Percentiles rank a stretch among this genome's conserved stretches.
Evolutionary conservation across 2,797 vertebrate species (phyloP).

Genomic region (Enteromius radiatus): DNA sequence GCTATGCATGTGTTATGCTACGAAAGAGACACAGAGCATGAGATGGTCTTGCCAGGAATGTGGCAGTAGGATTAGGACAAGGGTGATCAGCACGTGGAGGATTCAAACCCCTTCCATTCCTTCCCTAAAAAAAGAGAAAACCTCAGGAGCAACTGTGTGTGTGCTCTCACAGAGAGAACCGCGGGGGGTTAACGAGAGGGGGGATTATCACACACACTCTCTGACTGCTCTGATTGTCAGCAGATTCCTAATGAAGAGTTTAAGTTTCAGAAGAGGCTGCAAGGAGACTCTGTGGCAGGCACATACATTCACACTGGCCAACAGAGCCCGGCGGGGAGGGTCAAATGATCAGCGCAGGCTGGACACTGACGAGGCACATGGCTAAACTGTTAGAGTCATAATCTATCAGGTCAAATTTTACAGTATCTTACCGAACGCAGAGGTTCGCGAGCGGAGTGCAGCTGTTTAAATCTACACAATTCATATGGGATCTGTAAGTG

Average conservation of each 20-base stretch:
- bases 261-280: conserved; percentile 62
- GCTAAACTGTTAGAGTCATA: conserved; percentile 36
- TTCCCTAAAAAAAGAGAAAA: conserved; percentile 38
- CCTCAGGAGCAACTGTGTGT: conserved; percentile 7
- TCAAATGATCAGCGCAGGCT: conserved; percentile 51
- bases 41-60: conserved; percentile 40
- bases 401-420: conserved; percentile 25
- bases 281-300: conserved; percentile 52
- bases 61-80: conserved; percentile 39
- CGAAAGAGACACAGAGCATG: conserved; percentile 40
- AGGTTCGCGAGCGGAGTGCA: neutral
- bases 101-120: conserved; percentile 38
- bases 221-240: conserved; percentile 70
- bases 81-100: conserved; percentile 42
- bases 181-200: conserved; percentile 92
- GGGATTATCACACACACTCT: conserved; percentile 89
- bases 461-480: conserved; percentile 37
- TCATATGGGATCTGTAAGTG: conserved; percentile 17
- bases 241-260: conserved; percentile 63
- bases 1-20: conserved; percentile 17
- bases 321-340: conserved; percentile 49
- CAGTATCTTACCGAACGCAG: conserved; percentile 7
- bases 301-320: conserved; percentile 51
- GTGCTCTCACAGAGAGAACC: conserved; percentile 76
- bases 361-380: conserved; percentile 51